Conservation (phyloP, 2,797 vertebrate genomes). For the Enoplosus armatus region DNA sequence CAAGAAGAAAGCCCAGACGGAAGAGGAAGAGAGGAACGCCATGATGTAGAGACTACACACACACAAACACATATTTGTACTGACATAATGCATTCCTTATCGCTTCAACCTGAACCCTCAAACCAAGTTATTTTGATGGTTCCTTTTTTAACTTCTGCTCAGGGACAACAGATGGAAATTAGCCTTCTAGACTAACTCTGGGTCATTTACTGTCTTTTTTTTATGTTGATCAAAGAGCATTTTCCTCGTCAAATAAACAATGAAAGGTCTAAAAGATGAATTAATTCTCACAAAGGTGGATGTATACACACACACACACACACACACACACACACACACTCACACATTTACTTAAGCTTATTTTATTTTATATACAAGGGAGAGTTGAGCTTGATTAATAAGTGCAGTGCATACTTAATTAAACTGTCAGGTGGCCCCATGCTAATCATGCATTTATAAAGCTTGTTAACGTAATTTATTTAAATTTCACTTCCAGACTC, state of each 20-base stretch:
- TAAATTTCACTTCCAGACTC: slow-evolving; percentile 40
- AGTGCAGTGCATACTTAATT: slow-evolving; percentile 48
- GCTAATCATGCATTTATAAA: slow-evolving; percentile 52
- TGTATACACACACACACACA: background rate
- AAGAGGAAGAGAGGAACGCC: slow-evolving; percentile 57
- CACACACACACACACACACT: background rate
- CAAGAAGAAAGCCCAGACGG: slow-evolving; percentile 16
- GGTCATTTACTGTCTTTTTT: background rate
- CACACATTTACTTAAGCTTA: slow-evolving; percentile 28
- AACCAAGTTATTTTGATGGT: background rate
- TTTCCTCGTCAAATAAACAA: background rate
- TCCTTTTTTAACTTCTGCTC: background rate
- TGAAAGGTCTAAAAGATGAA: background rate
- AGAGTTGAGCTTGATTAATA: slow-evolving; percentile 37
- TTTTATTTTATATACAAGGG: slow-evolving; percentile 58
- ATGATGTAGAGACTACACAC: slow-evolving; percentile 70
- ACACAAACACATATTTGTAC: background rate
- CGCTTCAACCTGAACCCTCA: background rate
- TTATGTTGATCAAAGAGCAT: background rate
- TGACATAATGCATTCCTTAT: background rate
- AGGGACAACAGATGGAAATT: background rate
- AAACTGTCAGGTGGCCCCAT: slow-evolving; percentile 23
- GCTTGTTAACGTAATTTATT: slow-evolving; percentile 70
- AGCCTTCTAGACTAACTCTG: background rate
- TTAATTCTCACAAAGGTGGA: background rate